Conservation (phyloP, 2,797 vertebrate species). For the Borostomias antarcticus region DNA sequence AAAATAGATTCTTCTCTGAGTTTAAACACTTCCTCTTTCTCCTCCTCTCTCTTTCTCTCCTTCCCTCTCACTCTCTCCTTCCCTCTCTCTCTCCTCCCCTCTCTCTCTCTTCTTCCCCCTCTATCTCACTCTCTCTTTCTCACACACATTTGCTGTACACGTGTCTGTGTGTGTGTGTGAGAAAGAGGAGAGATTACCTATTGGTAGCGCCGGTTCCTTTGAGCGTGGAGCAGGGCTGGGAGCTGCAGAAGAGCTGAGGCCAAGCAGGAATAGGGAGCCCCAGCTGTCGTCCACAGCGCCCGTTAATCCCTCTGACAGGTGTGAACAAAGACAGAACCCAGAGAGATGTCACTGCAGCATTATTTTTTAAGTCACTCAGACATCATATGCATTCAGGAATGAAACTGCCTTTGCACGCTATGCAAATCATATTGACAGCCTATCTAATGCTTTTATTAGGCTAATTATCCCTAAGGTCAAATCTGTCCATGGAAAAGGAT, state of each 20-base stretch:
- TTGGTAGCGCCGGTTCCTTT: neutral
- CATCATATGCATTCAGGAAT: constrained; percentile 56
- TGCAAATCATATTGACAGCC: constrained; percentile 80
- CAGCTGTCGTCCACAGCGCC: constrained; percentile 61
- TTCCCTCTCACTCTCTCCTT: no score
- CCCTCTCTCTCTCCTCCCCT: no score
- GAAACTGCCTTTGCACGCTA: constrained; percentile 67
- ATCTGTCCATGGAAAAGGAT: constrained; percentile 54
- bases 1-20: constrained; percentile 24
- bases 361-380: constrained; percentile 62
- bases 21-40: no score
- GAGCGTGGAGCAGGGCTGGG: neutral
- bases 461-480: constrained; percentile 74
- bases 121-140: no score
- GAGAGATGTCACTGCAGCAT: constrained; percentile 73
- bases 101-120: no score
- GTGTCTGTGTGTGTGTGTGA: neutral
- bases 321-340: constrained; percentile 69
- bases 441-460: constrained; percentile 78
- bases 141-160: no score
- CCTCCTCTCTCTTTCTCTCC: no score
- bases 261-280: constrained; percentile 48
- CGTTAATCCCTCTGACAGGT: constrained; percentile 69
- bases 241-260: constrained; percentile 39
- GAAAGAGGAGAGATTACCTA: no score